A percentile compares a stretch with the other conserved stretches of the same genome.
Conservation (phyloP, 2,113 vertebrate genomes). For the Myanophis thanlyinensis region DNA sequence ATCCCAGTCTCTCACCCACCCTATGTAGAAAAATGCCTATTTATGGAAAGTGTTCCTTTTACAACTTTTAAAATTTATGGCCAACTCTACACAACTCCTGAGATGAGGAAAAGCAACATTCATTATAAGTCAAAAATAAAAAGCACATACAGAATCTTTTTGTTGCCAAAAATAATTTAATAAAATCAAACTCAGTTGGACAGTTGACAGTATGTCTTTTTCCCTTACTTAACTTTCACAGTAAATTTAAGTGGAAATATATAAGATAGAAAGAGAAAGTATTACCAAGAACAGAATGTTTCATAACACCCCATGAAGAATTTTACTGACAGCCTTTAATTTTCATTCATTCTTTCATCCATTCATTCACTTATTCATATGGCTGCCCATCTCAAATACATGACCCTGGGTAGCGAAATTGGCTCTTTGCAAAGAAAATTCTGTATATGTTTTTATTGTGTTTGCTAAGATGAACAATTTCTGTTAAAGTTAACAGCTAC, state of each 20-base stretch:
- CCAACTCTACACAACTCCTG: background rate
- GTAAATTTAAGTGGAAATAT: background rate
- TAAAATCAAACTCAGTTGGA: slow-evolving; percentile 16
- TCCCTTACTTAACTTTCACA: slow-evolving; percentile 1
- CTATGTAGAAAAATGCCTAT: background rate
- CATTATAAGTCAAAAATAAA: background rate
- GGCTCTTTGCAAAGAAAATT: background rate
- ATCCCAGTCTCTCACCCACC: background rate
- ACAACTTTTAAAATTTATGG: background rate
- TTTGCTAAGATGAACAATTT: background rate
- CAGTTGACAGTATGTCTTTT: background rate
- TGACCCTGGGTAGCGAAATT: background rate
- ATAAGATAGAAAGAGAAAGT: fast-evolving
- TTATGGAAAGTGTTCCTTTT: background rate
- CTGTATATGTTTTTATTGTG: background rate
- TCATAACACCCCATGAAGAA: fast-evolving
- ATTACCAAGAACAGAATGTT: background rate
- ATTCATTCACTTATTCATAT: background rate
- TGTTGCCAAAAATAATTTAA: slow-evolving; percentile 53
- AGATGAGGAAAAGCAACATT: background rate
- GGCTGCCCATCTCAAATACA: background rate
- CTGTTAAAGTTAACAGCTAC: background rate
- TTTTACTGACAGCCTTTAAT: background rate
- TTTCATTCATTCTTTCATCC: background rate
- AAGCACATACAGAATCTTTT: background rate